Evolutionary conservation across 2,888 invertebrate species (phyloP).

Genomic region (Syritta pipiens): DNA sequence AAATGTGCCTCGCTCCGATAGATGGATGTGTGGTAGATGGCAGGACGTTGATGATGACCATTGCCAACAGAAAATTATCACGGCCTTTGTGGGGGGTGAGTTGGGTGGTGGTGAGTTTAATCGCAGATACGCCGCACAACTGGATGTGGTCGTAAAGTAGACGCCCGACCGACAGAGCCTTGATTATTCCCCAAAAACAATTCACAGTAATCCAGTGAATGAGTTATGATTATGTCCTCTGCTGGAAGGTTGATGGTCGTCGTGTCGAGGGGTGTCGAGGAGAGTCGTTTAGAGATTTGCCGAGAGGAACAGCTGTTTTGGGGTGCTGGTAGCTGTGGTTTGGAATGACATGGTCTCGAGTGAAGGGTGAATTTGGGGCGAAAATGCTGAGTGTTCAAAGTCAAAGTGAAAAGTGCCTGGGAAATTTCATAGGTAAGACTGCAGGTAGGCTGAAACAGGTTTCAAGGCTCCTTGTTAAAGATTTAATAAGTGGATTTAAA

Average conservation of each 20-base stretch:
- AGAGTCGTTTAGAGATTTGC: background rate
- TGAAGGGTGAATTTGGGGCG: too few species aligned
- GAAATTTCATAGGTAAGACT: too few species aligned
- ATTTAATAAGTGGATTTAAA: too few species aligned
- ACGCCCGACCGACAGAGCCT: slow-evolving; percentile 68
- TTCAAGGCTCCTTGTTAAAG: too few species aligned
- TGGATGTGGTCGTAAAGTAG: slow-evolving; percentile 70
- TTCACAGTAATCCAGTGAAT: slow-evolving; percentile 71
- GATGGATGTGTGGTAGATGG: slow-evolving; percentile 67
- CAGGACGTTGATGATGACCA: slow-evolving; percentile 67
- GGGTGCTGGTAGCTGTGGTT: too few species aligned
- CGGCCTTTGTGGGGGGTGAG: background rate
- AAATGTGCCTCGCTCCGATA: slow-evolving; percentile 49
- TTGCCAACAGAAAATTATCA: slow-evolving; percentile 67
- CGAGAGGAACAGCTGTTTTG: background rate
- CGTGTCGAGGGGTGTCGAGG: background rate
- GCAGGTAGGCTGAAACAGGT: too few species aligned
- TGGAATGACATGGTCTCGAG: too few species aligned
- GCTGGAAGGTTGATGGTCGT: background rate
- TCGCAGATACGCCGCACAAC: too few species aligned
- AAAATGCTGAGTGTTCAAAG: too few species aligned
- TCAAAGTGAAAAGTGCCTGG: too few species aligned
- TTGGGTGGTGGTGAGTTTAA: slow-evolving; percentile 14
- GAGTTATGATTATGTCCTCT: slow-evolving; percentile 70
- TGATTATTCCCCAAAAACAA: slow-evolving; percentile 71